Conservation (phyloP, 2,888 invertebrate genomes). For the Dicycla oo region DNA sequence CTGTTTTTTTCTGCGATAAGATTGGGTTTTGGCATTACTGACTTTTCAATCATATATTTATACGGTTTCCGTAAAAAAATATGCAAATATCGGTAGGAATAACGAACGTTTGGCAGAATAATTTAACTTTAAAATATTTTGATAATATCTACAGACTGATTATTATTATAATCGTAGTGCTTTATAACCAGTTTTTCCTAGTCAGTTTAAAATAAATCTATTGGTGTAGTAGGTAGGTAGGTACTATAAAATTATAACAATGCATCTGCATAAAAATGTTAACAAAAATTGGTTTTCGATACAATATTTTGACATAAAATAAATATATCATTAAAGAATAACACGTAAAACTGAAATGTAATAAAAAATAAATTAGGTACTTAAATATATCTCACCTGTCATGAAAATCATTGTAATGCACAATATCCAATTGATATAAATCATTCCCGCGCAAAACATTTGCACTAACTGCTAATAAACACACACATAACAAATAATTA, state of each 20-base stretch:
- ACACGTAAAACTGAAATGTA: not conserved
- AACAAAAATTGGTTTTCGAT: not conserved
- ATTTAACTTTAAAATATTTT: not conserved
- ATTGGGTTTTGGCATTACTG: too few species aligned
- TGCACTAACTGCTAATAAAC: conserved; percentile 63
- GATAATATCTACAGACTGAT: not conserved
- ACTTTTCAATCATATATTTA: not conserved
- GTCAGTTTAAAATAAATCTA: not conserved
- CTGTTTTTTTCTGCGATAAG: not conserved
- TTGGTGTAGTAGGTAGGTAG: not conserved
- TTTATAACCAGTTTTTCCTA: not conserved
- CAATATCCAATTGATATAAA: conserved; percentile 87
- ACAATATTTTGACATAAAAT: not conserved
- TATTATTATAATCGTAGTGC: not conserved
- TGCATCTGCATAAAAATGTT: too few species aligned
- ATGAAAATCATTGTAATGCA: conserved; percentile 90
- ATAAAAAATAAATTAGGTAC: not conserved
- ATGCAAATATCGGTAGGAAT: not conserved
- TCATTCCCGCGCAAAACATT: conserved; percentile 69
- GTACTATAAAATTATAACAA: too few species aligned
- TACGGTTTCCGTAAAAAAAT: not conserved
- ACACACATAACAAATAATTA: conserved; percentile 61
- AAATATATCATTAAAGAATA: not conserved
- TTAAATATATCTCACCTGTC: conserved; percentile 81
- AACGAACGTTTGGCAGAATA: not conserved